phyloP scores from a whole-genome alignment of 2,113 vertebrate genomes.

The Platysternon megacephalum region DNA sequence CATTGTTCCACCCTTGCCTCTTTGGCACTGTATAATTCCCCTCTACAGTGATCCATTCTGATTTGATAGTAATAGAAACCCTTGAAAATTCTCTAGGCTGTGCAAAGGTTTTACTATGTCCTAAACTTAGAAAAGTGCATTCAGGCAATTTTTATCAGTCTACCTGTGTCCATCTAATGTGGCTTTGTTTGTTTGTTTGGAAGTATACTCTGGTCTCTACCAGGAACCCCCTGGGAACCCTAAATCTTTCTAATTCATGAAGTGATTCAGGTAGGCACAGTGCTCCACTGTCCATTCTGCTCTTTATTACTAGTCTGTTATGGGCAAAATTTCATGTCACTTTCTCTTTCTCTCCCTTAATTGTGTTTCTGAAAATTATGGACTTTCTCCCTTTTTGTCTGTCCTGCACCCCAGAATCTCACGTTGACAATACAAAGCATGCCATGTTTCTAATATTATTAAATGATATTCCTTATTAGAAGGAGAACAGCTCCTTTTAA shows the following conservation, averaged over 20 bases:
- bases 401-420: conserved; percentile 53
- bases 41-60: not conserved
- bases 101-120: conserved; percentile 38
- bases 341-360: conserved; percentile 7
- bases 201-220: conserved; percentile 31
- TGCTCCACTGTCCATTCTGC: conserved; percentile 41
- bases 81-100: not conserved
- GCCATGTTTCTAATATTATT: conserved; percentile 47
- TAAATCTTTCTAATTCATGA: conserved; percentile 50
- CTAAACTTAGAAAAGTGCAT: conserved; percentile 18
- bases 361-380: conserved; percentile 47
- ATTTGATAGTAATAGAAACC: not conserved
- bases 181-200: conserved; percentile 62
- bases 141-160: not conserved
- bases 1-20: not conserved
- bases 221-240: not conserved
- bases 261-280: conserved; percentile 47
- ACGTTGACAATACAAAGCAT: conserved; percentile 59
- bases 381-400: conserved; percentile 34
- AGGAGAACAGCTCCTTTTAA: conserved; percentile 68
- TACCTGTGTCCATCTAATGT: conserved; percentile 14
- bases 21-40: not conserved
- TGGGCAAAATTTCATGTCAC: conserved; percentile 55
- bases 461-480: conserved; percentile 62
- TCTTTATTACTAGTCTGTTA: conserved; percentile 65